phyloP scores from a whole-genome alignment of 2,888 invertebrate species.

The Odontothrips loti region DNA sequence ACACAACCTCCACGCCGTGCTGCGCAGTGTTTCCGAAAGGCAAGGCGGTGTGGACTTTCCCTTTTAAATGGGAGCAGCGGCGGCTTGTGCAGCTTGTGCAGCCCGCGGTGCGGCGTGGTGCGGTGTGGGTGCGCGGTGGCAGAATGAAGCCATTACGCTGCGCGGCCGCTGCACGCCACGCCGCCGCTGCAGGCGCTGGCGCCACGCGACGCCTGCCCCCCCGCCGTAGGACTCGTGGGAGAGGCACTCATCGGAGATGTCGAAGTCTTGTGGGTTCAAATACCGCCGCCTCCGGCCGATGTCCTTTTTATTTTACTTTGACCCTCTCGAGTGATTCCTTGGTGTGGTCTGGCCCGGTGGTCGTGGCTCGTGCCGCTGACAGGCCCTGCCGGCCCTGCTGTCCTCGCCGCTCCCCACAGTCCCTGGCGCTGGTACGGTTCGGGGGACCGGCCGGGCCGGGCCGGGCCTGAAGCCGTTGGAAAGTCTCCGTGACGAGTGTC shows the following conservation, averaged over 20 bases:
- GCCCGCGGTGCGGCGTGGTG: background rate
- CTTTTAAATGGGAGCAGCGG: slow-evolving; percentile 20
- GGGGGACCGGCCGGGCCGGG: background rate
- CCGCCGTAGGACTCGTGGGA: background rate
- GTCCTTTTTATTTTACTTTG: too few relatives aligned
- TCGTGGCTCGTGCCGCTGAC: too few relatives aligned
- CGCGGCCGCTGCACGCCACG: background rate
- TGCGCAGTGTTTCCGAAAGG: slow-evolving; percentile 6
- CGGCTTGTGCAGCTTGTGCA: background rate
- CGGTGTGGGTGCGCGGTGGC: background rate
- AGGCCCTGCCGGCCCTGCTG: too few relatives aligned
- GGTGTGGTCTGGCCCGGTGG: too few relatives aligned
- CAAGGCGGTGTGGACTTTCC: slow-evolving; percentile 18
- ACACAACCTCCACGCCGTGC: background rate
- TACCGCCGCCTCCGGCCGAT: too few relatives aligned
- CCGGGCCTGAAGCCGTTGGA: too few relatives aligned
- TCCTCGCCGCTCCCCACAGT: too few relatives aligned
- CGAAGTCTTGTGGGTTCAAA: too few relatives aligned
- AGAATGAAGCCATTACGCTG: background rate
- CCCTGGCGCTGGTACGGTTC: too few relatives aligned
- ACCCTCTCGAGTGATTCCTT: too few relatives aligned
- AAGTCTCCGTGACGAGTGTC: too few relatives aligned
- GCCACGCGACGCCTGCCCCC: background rate
- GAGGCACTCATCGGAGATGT: too few relatives aligned
- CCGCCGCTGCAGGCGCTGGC: background rate